phyloP scores from a whole-genome alignment of 2,113 vertebrate species.

The Elaphurus davidianus region DNA sequence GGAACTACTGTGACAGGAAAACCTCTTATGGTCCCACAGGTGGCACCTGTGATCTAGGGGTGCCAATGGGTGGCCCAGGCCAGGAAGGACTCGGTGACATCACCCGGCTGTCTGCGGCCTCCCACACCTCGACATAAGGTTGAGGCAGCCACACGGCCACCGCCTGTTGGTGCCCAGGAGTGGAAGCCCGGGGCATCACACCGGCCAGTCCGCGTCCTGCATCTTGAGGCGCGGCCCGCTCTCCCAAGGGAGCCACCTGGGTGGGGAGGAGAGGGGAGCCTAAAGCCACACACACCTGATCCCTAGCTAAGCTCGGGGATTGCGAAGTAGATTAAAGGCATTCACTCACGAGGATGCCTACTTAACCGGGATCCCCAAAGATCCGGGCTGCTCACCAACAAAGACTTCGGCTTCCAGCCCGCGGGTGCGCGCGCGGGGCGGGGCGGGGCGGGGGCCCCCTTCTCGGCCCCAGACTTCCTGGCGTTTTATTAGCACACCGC shows the following conservation, averaged over 20 bases:
- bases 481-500: not conserved
- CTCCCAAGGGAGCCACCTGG: not conserved
- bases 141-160: not conserved
- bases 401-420: not conserved
- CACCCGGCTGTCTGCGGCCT: not conserved
- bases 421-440: accelerated
- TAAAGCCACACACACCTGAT: not conserved
- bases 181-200: not conserved
- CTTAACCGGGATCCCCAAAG: slow-evolving; percentile 6
- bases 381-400: not conserved
- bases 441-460: not conserved
- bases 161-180: not conserved
- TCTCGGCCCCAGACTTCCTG: accelerated
- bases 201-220: not conserved
- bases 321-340: slow-evolving; percentile 2
- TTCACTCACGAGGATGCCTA: not conserved
- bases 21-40: not conserved
- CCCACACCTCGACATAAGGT: not conserved
- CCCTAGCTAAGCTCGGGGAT: not conserved
- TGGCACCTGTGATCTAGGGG: not conserved
- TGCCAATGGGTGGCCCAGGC: not conserved
- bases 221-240: not conserved
- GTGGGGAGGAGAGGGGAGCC: not conserved
- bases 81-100: not conserved
- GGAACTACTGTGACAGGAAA: not conserved